Evolutionary conservation across 2,113 vertebrate genomes (phyloP).

Genomic region (Phoxinus phoxinus): DNA sequence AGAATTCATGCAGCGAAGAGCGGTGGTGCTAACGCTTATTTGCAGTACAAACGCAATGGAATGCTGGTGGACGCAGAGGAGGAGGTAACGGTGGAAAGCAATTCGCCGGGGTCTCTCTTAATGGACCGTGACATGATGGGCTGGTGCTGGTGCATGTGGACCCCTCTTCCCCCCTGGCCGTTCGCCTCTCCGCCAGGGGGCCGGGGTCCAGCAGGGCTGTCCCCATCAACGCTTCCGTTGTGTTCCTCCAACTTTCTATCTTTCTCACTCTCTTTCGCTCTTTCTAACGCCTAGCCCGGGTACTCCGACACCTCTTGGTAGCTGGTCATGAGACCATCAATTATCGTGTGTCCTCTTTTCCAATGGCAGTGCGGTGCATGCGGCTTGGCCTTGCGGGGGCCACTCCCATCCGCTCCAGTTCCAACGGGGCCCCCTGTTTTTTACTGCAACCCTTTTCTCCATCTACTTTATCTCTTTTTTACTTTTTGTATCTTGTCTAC

Average conservation of each 20-base stretch:
- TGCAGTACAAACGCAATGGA: conserved; percentile 98
- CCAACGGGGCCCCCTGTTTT: background rate
- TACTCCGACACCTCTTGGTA: background rate
- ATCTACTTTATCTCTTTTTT: conserved; percentile 30
- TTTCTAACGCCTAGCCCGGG: conserved; percentile 29
- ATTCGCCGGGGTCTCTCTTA: conserved; percentile 52
- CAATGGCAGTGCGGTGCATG: conserved; percentile 36
- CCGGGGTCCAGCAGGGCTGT: conserved; percentile 45
- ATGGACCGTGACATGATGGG: conserved; percentile 61
- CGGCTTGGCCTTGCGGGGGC: conserved; percentile 22
- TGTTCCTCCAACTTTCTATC: conserved; percentile 41
- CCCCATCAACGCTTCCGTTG: conserved; percentile 46
- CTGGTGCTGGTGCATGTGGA: conserved; percentile 64
- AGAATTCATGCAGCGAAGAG: conserved; percentile 94
- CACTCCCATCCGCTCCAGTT: background rate
- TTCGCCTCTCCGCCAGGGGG: conserved; percentile 43
- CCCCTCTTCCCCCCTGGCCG: conserved; percentile 32
- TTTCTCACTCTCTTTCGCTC: conserved; percentile 61
- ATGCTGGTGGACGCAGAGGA: conserved; percentile 87
- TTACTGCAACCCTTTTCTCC: conserved; percentile 28
- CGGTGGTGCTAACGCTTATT: conserved; percentile 93
- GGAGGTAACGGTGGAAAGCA: conserved; percentile 83
- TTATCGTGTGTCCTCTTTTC: conserved; percentile 35
- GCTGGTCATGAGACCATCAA: conserved; percentile 40
- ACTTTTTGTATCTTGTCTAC: conserved; percentile 17